These are phyloP conservation scores for Hypsopygia costalis DNA, from an alignment of 2,888 invertebrate genomes.

Conservation along the genomic window DNA sequence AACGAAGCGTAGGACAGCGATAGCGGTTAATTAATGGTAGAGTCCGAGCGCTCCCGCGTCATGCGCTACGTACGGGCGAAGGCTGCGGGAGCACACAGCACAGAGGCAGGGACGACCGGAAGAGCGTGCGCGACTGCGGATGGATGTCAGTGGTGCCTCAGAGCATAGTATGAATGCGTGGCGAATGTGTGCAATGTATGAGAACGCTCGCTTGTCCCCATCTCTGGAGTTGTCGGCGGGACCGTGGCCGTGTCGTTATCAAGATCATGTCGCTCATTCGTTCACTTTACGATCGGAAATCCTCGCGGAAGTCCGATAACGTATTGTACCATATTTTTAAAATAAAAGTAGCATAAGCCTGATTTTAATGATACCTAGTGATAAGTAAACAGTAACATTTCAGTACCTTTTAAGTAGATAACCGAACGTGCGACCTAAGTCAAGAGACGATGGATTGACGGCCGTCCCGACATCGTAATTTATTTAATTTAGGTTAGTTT, in stretches of 20 bases:
- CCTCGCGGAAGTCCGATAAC: slow-evolving; percentile 54
- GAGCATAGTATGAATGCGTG: slow-evolving; percentile 37
- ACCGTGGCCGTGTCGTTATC: slow-evolving; percentile 73
- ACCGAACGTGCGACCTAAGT: slow-evolving; percentile 79
- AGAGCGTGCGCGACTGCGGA: slow-evolving; percentile 67
- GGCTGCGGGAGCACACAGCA: slow-evolving; percentile 51
- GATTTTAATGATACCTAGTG: slow-evolving; percentile 62
- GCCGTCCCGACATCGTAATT: slow-evolving; percentile 80
- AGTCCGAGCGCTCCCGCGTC: slow-evolving; percentile 58
- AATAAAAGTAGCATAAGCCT: slow-evolving; percentile 64
- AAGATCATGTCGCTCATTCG: slow-evolving; percentile 76
- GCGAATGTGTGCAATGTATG: slow-evolving; percentile 40
- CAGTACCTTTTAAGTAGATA: slow-evolving; percentile 78
- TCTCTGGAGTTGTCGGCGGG: slow-evolving; percentile 67
- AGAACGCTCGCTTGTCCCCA: slow-evolving; percentile 77
- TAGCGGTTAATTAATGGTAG: slow-evolving; percentile 68
- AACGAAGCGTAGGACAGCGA: slow-evolving; percentile 59
- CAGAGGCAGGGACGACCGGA: slow-evolving; percentile 74
- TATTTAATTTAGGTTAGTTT: slow-evolving; percentile 72
- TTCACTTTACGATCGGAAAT: slow-evolving; percentile 72
- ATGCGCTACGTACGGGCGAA: slow-evolving; percentile 46
- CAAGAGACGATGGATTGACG: slow-evolving; percentile 77
- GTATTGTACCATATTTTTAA: slow-evolving; percentile 78
- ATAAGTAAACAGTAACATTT: slow-evolving; percentile 72
- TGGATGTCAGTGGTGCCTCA: slow-evolving; percentile 52